Conservation (phyloP, 2,113 vertebrate genomes). For the Cinclus cinclus region DNA sequence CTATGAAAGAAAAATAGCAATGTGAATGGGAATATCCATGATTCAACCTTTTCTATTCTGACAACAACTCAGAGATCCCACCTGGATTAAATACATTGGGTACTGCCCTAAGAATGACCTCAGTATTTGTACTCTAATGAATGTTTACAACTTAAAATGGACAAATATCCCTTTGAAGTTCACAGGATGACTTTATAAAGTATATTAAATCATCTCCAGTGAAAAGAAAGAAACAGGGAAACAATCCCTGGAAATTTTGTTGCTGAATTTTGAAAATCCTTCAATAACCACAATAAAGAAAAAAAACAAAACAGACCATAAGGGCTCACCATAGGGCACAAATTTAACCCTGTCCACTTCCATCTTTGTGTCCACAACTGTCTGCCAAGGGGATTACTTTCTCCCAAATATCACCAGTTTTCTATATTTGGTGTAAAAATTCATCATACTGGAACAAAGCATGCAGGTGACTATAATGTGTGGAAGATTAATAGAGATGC, state of each 20-base stretch:
- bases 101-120: fast-evolving
- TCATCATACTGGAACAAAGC: not conserved
- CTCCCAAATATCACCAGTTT: not conserved
- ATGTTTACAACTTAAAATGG: not conserved
- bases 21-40: not conserved
- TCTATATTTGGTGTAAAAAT: not conserved
- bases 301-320: not conserved
- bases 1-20: not conserved
- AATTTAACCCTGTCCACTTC: not conserved
- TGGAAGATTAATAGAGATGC: conserved; percentile 20
- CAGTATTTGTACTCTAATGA: not conserved
- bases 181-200: not conserved
- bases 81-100: not conserved
- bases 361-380: not conserved
- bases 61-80: not conserved
- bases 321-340: not conserved
- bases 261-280: not conserved
- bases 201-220: not conserved
- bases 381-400: not conserved
- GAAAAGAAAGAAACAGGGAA: not conserved
- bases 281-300: not conserved
- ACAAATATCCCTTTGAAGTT: not conserved
- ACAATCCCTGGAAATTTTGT: not conserved
- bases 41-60: not conserved
- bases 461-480: not conserved